These are phyloP conservation scores for Drosophila ananassae DNA, from an alignment of 1,140 invertebrate genomes.

Conservation along the genomic window DNA sequence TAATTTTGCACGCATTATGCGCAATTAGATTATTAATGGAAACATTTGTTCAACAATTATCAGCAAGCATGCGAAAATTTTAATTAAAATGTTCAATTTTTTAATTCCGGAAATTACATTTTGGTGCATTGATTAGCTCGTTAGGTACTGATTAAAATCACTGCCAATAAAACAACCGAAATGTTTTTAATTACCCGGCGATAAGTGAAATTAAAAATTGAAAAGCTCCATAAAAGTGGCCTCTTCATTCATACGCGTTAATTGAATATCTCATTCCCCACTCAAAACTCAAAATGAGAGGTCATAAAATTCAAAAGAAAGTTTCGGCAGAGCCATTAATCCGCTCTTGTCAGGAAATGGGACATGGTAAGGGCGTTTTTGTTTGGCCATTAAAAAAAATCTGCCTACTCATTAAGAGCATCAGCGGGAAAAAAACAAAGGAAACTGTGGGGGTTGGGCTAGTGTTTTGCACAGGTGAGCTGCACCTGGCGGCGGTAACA, in stretches of 20 bases:
- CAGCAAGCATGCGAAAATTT: slow-evolving; percentile 56
- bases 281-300: slow-evolving; percentile 4
- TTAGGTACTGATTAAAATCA: slow-evolving; percentile 75
- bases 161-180: slow-evolving; percentile 61
- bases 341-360: neutral
- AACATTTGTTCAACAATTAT: slow-evolving; percentile 79
- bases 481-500: slow-evolving; percentile 36
- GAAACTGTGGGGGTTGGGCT: neutral
- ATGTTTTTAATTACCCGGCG: slow-evolving; percentile 62
- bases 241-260: slow-evolving; percentile 26
- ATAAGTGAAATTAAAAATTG: slow-evolving; percentile 61
- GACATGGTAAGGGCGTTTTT: slow-evolving; percentile 45
- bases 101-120: slow-evolving; percentile 65
- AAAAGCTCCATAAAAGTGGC: slow-evolving; percentile 36
- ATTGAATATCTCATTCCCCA: slow-evolving; percentile 33
- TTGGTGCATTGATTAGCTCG: slow-evolving; percentile 73
- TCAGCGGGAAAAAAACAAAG: neutral
- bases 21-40: slow-evolving; percentile 81
- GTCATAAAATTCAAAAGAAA: slow-evolving; percentile 40
- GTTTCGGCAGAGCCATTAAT: slow-evolving; percentile 36
- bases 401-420: slow-evolving; percentile 38
- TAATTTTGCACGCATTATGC: slow-evolving; percentile 78
- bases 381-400: slow-evolving; percentile 27
- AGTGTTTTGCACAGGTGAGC: slow-evolving; percentile 32
- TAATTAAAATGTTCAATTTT: slow-evolving; percentile 65